These are phyloP conservation scores for Anguilla japonica DNA, from an alignment of 2,113 vertebrate genomes.

Conservation along the genomic window DNA sequence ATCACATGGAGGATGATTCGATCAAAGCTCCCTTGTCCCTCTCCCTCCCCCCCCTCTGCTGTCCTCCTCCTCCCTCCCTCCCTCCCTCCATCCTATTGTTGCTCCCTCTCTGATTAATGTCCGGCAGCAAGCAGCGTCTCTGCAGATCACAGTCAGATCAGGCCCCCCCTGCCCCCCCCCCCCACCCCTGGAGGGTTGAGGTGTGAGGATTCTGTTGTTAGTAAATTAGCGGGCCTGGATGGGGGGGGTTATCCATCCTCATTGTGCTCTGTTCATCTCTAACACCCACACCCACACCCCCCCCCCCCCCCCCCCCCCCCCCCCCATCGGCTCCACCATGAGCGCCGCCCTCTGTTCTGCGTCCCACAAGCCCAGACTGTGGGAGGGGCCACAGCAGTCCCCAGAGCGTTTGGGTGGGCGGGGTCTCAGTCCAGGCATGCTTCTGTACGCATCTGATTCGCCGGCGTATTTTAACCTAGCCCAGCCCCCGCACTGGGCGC, in stretches of 20 bases:
- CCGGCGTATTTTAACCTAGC: background rate
- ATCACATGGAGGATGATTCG: background rate
- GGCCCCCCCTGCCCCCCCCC: too few species aligned
- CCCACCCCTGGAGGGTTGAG: background rate
- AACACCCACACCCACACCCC: constrained; percentile 21
- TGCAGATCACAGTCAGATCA: background rate
- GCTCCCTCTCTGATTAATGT: background rate
- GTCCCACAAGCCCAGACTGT: constrained; percentile 44
- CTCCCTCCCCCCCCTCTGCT: too few species aligned
- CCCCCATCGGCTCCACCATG: constrained; percentile 43
- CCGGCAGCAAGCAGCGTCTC: background rate
- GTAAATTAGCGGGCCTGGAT: constrained; percentile 56
- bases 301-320: constrained; percentile 32
- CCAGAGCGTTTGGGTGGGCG: constrained; percentile 27
- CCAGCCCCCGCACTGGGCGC: background rate
- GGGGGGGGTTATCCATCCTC: constrained; percentile 11
- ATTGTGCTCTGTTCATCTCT: constrained; percentile 17
- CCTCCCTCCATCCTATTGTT: background rate
- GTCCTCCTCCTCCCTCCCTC: too few species aligned
- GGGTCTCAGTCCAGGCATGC: constrained; percentile 50
- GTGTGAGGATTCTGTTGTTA: constrained; percentile 57
- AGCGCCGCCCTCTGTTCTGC: background rate
- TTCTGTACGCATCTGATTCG: background rate
- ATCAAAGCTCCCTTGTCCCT: background rate
- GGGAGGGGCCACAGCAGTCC: constrained; percentile 45